A percentile compares a stretch with the other conserved stretches of the same genome.
phyloP scores from a whole-genome alignment of 2,113 vertebrate genomes.

The Gnathonemus longibarbis region DNA sequence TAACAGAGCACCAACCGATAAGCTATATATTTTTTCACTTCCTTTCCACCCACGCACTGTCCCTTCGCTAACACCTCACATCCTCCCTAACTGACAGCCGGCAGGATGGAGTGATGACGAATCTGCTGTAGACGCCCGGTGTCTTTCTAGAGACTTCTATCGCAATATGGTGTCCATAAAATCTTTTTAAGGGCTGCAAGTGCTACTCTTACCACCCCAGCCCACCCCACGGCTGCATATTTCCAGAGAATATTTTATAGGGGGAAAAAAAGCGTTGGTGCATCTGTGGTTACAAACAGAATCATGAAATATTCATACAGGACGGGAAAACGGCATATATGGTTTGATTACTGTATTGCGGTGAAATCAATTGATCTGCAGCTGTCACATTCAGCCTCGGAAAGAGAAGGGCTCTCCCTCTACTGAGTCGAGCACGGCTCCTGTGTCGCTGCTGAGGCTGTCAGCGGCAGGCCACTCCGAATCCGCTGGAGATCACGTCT shows the following conservation, averaged over 20 bases:
- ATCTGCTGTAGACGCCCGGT: not conserved
- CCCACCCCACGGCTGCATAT: not conserved
- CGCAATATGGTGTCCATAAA: not conserved
- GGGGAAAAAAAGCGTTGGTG: not conserved
- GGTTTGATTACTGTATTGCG: constrained; percentile 11
- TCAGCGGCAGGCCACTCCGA: constrained; percentile 20
- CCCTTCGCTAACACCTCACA: not conserved
- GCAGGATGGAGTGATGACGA: not conserved
- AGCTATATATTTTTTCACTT: not conserved
- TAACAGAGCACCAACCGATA: not conserved
- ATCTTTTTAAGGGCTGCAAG: not conserved
- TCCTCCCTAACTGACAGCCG: not conserved
- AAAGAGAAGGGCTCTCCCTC: not conserved
- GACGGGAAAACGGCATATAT: not conserved
- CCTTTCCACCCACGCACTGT: not conserved
- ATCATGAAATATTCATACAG: constrained; percentile 25
- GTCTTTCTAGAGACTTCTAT: not conserved
- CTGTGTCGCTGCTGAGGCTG: not conserved
- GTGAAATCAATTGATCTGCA: not conserved
- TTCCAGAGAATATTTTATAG: not conserved
- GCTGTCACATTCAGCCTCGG: constrained; percentile 3
- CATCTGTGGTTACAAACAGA: constrained; percentile 3
- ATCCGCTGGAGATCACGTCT: constrained; percentile 4
- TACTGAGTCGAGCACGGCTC: not conserved
- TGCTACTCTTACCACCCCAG: not conserved